phyloP scores from a whole-genome alignment of 2,113 vertebrate genomes.

The Apodemus sylvaticus region DNA sequence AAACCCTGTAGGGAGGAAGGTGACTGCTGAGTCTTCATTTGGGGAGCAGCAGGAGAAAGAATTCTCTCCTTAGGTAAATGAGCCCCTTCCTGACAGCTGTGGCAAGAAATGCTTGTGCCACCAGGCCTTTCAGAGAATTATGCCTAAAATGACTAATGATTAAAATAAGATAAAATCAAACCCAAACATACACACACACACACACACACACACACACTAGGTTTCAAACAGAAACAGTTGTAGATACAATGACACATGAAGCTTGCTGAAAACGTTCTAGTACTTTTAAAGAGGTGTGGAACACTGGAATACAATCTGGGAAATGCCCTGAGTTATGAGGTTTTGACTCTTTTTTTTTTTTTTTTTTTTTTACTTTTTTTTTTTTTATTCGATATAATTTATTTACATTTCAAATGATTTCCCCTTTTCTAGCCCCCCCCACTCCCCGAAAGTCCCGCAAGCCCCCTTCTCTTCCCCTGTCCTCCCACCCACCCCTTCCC shows the following conservation, averaged over 20 bases:
- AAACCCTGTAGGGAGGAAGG: slow-evolving; percentile 51
- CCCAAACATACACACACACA: background rate
- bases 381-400: no score
- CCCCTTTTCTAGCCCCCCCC: no score
- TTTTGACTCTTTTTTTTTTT: background rate
- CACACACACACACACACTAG: background rate
- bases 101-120: slow-evolving; percentile 40
- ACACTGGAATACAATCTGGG: background rate
- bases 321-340: background rate
- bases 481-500: no score
- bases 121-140: slow-evolving; percentile 56
- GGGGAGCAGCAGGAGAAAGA: slow-evolving; percentile 66
- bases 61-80: slow-evolving; percentile 62
- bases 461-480: no score
- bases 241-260: background rate
- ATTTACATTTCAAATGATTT: no score
- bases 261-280: background rate
- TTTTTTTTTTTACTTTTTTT: no score
- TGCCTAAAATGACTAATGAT: slow-evolving; percentile 59
- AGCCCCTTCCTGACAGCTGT: slow-evolving; percentile 64
- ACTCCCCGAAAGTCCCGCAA: no score
- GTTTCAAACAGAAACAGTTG: slow-evolving; percentile 12
- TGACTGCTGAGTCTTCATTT: slow-evolving; percentile 70
- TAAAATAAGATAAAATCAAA: background rate
- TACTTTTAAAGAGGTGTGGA: background rate